Conservation (phyloP, 2,113 vertebrate species). For the Lepidothrix coronata region DNA sequence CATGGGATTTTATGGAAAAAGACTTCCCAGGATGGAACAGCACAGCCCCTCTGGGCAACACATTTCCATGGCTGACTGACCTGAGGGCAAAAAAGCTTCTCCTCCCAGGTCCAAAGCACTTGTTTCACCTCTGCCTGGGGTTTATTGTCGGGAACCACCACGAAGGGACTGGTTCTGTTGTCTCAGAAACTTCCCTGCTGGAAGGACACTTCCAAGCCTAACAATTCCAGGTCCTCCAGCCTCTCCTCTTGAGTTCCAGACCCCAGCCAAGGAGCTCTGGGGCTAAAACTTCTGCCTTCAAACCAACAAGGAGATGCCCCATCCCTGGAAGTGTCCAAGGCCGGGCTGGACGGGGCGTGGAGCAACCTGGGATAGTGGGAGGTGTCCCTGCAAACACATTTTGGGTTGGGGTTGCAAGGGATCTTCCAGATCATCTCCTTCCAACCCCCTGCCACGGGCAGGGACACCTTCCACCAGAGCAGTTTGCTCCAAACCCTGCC, state of each 20-base stretch:
- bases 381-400: too few species aligned
- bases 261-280: neutral
- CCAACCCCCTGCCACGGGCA: neutral
- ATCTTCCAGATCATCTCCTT: neutral
- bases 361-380: too few species aligned
- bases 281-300: neutral
- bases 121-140: neutral
- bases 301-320: too few species aligned
- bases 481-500: neutral
- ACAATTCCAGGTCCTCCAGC: neutral
- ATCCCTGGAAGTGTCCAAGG: too few species aligned
- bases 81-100: neutral
- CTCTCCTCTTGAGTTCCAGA: neutral
- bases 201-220: too few species aligned
- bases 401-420: neutral
- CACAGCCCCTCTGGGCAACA: neutral
- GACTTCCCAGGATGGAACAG: neutral
- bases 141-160: neutral
- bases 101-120: neutral
- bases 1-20: neutral
- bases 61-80: neutral
- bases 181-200: neutral
- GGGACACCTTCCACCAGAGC: neutral
- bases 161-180: neutral
- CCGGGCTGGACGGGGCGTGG: too few species aligned